A percentile compares a stretch with the other conserved stretches of the same genome.
Conservation (phyloP, 2,888 invertebrate genomes). For the Pyralis farinalis region DNA sequence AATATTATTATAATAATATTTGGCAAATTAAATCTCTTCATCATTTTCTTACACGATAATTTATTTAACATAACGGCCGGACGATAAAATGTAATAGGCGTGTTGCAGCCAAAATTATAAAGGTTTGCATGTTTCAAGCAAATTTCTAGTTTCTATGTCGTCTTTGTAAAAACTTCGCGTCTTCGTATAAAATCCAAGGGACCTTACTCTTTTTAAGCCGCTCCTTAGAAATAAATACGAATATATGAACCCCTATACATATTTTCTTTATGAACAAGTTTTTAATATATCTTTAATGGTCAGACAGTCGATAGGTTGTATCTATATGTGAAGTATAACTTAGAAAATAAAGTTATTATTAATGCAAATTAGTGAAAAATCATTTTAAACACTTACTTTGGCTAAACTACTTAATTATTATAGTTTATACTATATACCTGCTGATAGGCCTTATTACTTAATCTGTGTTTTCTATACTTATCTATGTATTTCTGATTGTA, state of each 20-base stretch:
- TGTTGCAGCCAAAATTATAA: no score
- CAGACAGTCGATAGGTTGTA: not conserved
- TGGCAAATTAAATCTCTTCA: not conserved
- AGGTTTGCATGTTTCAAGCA: no score
- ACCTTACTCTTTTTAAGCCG: not conserved
- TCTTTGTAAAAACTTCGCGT: not conserved
- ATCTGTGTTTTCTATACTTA: slow-evolving; percentile 16
- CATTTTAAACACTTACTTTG: not conserved
- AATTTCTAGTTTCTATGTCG: no score
- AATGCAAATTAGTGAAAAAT: not conserved
- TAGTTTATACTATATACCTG: slow-evolving; percentile 3
- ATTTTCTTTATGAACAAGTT: no score
- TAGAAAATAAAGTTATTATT: slow-evolving; percentile 4
- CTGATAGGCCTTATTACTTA: slow-evolving; percentile 18
- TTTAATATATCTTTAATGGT: not conserved
- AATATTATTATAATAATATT: no score
- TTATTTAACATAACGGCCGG: no score
- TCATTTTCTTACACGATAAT: not conserved
- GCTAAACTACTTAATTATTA: not conserved
- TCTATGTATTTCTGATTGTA: slow-evolving; percentile 1
- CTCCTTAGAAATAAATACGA: not conserved
- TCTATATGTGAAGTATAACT: not conserved
- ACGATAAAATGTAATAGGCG: no score
- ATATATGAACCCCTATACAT: not conserved
- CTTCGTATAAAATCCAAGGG: not conserved